These are phyloP conservation scores for Aspiorhynchus laticeps DNA, from an alignment of 2,113 vertebrate species.

Conservation along the genomic window DNA sequence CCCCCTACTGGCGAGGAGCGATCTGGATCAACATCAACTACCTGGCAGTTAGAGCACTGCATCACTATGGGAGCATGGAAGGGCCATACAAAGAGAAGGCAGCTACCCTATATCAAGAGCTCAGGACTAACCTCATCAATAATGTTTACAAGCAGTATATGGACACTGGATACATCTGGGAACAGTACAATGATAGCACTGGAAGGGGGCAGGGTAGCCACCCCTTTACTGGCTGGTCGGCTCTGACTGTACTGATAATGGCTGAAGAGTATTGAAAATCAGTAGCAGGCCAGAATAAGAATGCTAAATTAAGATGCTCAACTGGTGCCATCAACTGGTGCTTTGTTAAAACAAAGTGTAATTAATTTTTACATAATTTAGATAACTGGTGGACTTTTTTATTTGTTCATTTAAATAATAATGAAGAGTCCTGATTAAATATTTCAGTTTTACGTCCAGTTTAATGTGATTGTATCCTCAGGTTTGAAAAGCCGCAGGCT, in stretches of 20 bases:
- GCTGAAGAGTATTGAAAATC: conserved; percentile 86
- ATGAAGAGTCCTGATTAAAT: neutral
- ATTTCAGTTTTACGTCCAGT: conserved; percentile 1
- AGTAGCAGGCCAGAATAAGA: neutral
- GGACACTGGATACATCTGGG: conserved; percentile 92
- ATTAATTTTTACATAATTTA: neutral
- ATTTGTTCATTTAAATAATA: neutral
- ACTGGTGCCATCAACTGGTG: conserved; percentile 40
- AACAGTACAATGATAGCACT: conserved; percentile 87
- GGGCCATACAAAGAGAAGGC: conserved; percentile 81
- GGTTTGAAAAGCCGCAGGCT: conserved; percentile 8
- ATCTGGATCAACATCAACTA: conserved; percentile 97
- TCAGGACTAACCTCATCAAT: conserved; percentile 86
- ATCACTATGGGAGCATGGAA: conserved; percentile 75
- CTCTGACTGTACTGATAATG: conserved; percentile 87
- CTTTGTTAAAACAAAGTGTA: conserved; percentile 9
- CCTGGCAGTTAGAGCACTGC: conserved; percentile 85
- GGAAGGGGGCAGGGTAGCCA: conserved; percentile 88
- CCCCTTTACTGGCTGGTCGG: conserved; percentile 94
- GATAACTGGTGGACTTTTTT: neutral
- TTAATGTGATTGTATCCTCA: conserved; percentile 37
- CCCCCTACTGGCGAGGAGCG: conserved; percentile 93
- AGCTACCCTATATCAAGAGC: conserved; percentile 79
- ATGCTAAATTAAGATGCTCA: conserved; percentile 6
- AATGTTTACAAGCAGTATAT: conserved; percentile 87